These are phyloP conservation scores for Leucophenga montana DNA, from an alignment of 2,888 invertebrate genomes.

Conservation along the genomic window DNA sequence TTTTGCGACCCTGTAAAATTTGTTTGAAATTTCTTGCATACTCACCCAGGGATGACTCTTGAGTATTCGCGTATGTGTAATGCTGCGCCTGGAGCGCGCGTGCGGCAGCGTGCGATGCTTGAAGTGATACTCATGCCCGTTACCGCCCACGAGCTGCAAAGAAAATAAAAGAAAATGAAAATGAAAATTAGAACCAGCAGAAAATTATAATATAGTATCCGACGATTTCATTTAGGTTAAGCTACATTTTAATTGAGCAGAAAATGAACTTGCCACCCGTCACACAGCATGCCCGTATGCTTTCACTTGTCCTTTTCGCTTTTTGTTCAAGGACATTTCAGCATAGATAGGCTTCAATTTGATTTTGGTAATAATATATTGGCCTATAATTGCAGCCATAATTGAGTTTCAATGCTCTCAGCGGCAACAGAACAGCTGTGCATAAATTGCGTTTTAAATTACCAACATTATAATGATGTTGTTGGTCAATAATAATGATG, in stretches of 20 bases:
- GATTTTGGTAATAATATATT: slow-evolving; percentile 11
- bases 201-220: neutral
- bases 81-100: slow-evolving; percentile 89
- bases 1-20: no score
- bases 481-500: slow-evolving; percentile 34
- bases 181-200: slow-evolving; percentile 1
- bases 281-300: no score
- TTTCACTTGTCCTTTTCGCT: no score
- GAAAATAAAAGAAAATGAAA: slow-evolving; percentile 37
- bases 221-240: slow-evolving; percentile 13
- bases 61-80: slow-evolving; percentile 86
- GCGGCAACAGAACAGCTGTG: slow-evolving; percentile 4
- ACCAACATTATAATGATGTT: slow-evolving; percentile 50
- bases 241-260: slow-evolving; percentile 54
- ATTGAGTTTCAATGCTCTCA: slow-evolving; percentile 50
- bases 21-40: slow-evolving; percentile 46
- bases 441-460: slow-evolving; percentile 61
- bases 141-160: slow-evolving; percentile 86
- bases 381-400: slow-evolving; percentile 57
- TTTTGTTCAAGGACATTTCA: neutral
- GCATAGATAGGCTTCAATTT: neutral
- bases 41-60: slow-evolving; percentile 95
- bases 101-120: slow-evolving; percentile 92
- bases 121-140: slow-evolving; percentile 94
- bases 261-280: slow-evolving; percentile 50